Base-by-base conservation (phyloP, 2,797 vertebrate genomes). In the Enteromius viviparus region DNA sequence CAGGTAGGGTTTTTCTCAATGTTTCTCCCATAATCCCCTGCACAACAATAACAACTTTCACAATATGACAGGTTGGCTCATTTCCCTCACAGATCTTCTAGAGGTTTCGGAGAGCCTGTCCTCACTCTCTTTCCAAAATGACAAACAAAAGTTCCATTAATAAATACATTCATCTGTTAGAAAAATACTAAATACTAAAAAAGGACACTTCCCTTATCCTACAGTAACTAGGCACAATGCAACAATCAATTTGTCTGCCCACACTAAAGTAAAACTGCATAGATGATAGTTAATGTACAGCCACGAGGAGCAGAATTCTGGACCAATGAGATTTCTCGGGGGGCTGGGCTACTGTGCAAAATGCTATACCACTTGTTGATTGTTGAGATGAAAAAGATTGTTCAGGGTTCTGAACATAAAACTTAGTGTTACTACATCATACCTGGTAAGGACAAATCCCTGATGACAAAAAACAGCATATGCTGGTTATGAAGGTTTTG, bases 1-100 rank as follows among this genome's bases (percentile, higher is more conserved):
- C 65, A 72, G 69, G 26, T 26, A 26, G 55, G 51, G 47, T 75
- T 66, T 53, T 58, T 74, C 32, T 82, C 70, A 42, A 51, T 32
- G n/a, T 82, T 49, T 75, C 58, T 75, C 21, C 45, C 3, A 53
- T 62, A 42, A 65, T 10, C 62, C 79, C 69, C 21, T 23, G 69
- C 60, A 80, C 80, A 75, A 69, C 62, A 76, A 82, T 65, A 76
- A 82, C 81, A 76, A 68, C 72, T 40, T 75, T 60, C 45, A 17
- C 19, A 69, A 12, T 69, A 51, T 51, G 37, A 12, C 62, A 34
- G 62, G 10, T 66, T 78, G 26, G 26, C 76, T 66, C 26, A 4
- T 78, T 78, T 55, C 34, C 49, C 72, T 76, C 37, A 62, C 21
- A 76, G 34, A 76, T 19, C 53, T n/a, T 0, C 4, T 12, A 34